These are phyloP conservation scores for Cygnus atratus DNA, from an alignment of 2,113 vertebrate genomes.

Conservation along the genomic window DNA sequence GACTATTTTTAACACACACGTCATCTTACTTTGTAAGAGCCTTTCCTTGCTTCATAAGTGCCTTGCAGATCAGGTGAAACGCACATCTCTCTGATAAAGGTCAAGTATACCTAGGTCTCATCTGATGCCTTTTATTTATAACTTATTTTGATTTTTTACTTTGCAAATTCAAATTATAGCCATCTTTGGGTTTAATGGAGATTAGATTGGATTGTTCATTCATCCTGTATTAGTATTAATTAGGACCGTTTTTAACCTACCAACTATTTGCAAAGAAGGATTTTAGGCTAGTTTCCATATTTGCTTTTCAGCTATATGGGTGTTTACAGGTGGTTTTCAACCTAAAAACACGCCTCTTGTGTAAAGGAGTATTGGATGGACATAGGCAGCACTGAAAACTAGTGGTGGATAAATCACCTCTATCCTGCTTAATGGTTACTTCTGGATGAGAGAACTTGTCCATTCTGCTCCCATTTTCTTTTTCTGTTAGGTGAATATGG, in stretches of 20 bases:
- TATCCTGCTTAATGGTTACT: background rate
- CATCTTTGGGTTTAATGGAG: conserved; percentile 33
- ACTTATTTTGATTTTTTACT: conserved; percentile 16
- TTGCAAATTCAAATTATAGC: conserved; percentile 23
- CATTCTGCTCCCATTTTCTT: background rate
- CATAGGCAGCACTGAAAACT: background rate
- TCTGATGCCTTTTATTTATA: background rate
- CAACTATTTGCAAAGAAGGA: background rate
- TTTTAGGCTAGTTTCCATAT: background rate
- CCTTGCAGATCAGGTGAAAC: conserved; percentile 35
- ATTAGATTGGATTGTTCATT: conserved; percentile 9
- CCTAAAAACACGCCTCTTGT: background rate
- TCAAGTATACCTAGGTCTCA: conserved; percentile 9
- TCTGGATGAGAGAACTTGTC: background rate
- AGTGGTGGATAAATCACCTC: background rate
- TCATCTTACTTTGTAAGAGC: conserved; percentile 19
- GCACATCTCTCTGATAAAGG: conserved; percentile 31
- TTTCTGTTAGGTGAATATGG: accelerated
- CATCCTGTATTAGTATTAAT: background rate
- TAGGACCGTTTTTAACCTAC: background rate
- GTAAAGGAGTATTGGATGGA: background rate
- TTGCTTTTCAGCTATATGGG: background rate
- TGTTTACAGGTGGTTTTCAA: background rate
- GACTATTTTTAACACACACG: conserved; percentile 42
- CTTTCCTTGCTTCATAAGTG: conserved; percentile 43